Evolutionary conservation across 2,888 invertebrate genomes (phyloP).

Genomic region (Zhuqinia jingwanae): DNA sequence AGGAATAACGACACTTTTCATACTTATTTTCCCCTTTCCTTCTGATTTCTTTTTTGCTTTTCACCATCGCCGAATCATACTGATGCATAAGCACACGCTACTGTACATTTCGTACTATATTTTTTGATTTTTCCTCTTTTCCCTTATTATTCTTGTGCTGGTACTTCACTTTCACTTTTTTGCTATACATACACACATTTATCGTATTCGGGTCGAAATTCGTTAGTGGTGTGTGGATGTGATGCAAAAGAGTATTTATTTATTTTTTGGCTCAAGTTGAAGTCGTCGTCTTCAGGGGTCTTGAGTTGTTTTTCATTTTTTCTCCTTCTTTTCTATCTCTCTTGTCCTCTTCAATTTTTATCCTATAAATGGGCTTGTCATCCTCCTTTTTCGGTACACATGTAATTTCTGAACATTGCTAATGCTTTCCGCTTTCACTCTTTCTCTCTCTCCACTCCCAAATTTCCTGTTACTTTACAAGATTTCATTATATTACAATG

Average conservation of each 20-base stretch:
- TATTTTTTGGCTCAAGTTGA: not conserved
- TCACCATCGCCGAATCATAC: constrained; percentile 12
- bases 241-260: constrained; percentile 7
- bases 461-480: not conserved
- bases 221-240: not conserved
- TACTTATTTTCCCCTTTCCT: not conserved
- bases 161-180: not conserved
- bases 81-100: not conserved
- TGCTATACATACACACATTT: not conserved
- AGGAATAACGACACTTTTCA: constrained; percentile 19
- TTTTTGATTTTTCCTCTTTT: constrained; percentile 2
- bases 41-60: not conserved
- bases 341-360: constrained; percentile 38
- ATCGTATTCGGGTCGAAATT: constrained; percentile 55
- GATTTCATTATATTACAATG: not conserved
- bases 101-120: not conserved
- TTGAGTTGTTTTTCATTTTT: constrained; percentile 39
- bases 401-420: not conserved
- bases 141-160: not conserved
- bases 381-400: not conserved
- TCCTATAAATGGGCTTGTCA: not conserved
- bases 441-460: not conserved
- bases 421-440: not conserved
- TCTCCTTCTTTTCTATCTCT: too few species aligned
- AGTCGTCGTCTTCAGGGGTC: not conserved